Evolutionary conservation across 2,113 vertebrate species (phyloP), one percentile per base, ranked within the genome.

Genomic region (Erythrocercus mccallii): DNA sequence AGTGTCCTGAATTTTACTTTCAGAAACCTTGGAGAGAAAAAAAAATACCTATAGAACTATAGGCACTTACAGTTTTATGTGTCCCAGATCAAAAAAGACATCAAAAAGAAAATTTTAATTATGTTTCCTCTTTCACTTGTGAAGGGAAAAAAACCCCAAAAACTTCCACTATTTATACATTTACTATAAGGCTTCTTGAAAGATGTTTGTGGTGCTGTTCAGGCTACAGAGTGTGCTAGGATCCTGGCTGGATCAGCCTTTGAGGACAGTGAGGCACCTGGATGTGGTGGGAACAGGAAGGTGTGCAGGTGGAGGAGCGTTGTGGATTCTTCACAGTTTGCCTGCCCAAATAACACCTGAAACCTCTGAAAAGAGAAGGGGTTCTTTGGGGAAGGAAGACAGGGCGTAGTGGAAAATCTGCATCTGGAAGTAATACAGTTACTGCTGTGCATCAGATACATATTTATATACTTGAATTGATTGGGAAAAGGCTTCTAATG

Each of bases 291-390:
- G 35, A 94, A 73, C 48, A 90, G 88, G 82, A 79, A 95, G 76
- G 38, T 78, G 50, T 81, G 71, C 78, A 91, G 77, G 24, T 74
- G 74, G 20, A 90, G 72, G 30, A 88, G 70, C 28, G 25, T 80
- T 4, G 4, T 78, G 58, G 73, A 54, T 56, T 58, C 48, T 86
- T 91, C 65, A 61, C 79, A 84, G 84, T 93, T 97, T 95, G 82
- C 72, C 95, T 95, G 86, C 93, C 96, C 88, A 79, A 90, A 92
- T 88, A 88, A 56, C 66, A 95, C 71, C 92, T 96, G 94, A 96
- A 95, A 76, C 51, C 81, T 96, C 47, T 92, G 77, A 82, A 95
- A 95, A 82, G 81, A 97, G 77, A 57, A 1, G 11, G 77, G 92
- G 92, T 85, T 92, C 58, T 73, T 73, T 83, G 73, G 72, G 86